Percentiles rank a stretch among this genome's conserved stretches.
Evolutionary conservation across 2,113 vertebrate genomes (phyloP).

Genomic region (Sapajus apella): DNA sequence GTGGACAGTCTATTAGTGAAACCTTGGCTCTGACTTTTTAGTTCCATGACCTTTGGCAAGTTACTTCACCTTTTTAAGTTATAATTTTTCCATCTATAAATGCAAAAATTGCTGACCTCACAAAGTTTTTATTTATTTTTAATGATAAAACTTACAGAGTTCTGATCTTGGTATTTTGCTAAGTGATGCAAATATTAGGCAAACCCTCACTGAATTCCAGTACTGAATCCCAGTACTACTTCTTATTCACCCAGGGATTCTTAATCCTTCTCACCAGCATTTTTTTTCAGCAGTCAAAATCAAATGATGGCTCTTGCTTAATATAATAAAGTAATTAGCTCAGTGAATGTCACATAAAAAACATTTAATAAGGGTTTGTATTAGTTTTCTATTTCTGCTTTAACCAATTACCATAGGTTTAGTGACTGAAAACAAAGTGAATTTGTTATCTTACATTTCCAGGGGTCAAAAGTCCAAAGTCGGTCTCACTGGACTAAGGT

Average conservation of each 20-base stretch:
- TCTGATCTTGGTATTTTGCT: background rate
- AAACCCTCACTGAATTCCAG: background rate
- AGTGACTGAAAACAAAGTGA: background rate
- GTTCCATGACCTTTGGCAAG: background rate
- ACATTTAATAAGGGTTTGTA: background rate
- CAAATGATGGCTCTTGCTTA: background rate
- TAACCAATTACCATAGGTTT: background rate
- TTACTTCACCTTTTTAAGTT: background rate
- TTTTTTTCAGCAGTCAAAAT: background rate
- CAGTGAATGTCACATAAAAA: background rate
- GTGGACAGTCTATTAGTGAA: slow-evolving; percentile 7
- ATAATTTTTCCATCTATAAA: background rate
- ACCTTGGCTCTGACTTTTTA: background rate
- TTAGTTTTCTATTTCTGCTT: background rate
- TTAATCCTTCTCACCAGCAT: background rate
- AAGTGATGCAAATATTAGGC: background rate
- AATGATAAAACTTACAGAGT: background rate
- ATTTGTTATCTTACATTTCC: background rate
- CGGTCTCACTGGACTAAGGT: background rate
- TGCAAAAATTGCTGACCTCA: background rate
- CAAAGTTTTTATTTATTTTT: background rate
- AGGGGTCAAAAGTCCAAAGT: background rate
- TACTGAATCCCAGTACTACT: too few species aligned
- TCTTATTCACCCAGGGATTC: background rate
- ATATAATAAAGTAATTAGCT: background rate